Conservation (phyloP, 2,113 vertebrate genomes). For the Etia nguti region DNA sequence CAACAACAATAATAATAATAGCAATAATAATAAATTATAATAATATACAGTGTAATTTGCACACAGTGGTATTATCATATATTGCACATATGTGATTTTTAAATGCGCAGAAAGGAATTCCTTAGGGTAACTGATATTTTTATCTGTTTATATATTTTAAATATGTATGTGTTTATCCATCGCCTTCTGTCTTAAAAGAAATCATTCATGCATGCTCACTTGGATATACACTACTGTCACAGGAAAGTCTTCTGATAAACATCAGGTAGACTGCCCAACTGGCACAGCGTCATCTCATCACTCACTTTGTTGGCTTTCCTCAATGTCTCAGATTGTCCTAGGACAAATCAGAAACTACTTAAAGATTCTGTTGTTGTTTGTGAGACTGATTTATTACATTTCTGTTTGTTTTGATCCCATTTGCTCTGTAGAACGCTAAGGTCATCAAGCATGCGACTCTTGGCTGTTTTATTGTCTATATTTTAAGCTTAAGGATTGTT, state of each 20-base stretch:
- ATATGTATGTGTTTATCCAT: not conserved
- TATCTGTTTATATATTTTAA: not conserved
- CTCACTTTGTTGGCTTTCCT: not conserved
- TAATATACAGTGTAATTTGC: not conserved
- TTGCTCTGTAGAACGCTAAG: not conserved
- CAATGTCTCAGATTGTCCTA: not conserved
- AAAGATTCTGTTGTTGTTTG: not conserved
- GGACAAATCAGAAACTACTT: not conserved
- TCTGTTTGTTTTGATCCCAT: not conserved
- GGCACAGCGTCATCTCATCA: not conserved
- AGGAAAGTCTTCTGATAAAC: not conserved
- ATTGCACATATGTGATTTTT: not conserved
- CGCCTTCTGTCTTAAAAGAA: not conserved
- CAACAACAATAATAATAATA: not conserved
- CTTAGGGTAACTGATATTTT: not conserved
- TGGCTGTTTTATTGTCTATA: not conserved
- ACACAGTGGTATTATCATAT: not conserved
- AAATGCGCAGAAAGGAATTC: not conserved
- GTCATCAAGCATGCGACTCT: not conserved
- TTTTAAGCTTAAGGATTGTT: not conserved
- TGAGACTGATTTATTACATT: not conserved
- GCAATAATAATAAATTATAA: not conserved
- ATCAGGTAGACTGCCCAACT: not conserved
- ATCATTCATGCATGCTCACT: not conserved
- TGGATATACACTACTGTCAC: not conserved